Conservation (phyloP, 1,140 invertebrate species). For the Orussus abietinus region DNA sequence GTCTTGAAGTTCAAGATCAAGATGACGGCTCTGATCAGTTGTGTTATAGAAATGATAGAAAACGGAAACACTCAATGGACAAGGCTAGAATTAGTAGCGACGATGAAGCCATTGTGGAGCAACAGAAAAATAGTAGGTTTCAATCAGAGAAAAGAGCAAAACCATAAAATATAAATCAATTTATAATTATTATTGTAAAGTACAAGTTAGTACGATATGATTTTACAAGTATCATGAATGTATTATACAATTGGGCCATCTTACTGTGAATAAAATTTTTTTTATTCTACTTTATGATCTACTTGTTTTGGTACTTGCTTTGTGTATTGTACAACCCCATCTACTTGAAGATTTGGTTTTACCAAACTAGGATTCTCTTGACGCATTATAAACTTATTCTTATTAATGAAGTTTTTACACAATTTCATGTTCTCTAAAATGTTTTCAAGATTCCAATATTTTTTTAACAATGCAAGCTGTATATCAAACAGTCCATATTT, state of each 20-base stretch:
- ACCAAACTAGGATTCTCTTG: slow-evolving; percentile 37
- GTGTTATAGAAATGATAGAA: no score
- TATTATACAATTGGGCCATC: neutral
- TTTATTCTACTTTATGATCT: neutral
- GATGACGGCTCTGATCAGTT: no score
- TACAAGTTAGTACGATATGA: neutral
- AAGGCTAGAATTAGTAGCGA: slow-evolving; percentile 14
- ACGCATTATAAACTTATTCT: slow-evolving; percentile 53
- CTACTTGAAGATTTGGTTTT: neutral
- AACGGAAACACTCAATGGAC: slow-evolving; percentile 1
- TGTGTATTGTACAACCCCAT: neutral
- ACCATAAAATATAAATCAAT: neutral
- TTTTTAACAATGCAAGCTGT: slow-evolving; percentile 70
- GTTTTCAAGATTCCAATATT: slow-evolving; percentile 75
- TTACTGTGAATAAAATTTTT: neutral
- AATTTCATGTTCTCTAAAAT: slow-evolving; percentile 70
- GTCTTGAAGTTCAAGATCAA: no score
- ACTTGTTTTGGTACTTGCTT: neutral
- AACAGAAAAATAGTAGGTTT: slow-evolving; percentile 27
- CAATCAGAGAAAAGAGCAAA: no score
- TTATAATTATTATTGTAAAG: neutral
- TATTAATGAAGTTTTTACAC: slow-evolving; percentile 54
- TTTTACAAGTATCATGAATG: no score
- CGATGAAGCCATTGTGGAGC: slow-evolving; percentile 25
- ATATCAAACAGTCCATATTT: slow-evolving; percentile 79